phyloP scores from a whole-genome alignment of 2,888 invertebrate species.

The Cryptocheilus praepositus region DNA sequence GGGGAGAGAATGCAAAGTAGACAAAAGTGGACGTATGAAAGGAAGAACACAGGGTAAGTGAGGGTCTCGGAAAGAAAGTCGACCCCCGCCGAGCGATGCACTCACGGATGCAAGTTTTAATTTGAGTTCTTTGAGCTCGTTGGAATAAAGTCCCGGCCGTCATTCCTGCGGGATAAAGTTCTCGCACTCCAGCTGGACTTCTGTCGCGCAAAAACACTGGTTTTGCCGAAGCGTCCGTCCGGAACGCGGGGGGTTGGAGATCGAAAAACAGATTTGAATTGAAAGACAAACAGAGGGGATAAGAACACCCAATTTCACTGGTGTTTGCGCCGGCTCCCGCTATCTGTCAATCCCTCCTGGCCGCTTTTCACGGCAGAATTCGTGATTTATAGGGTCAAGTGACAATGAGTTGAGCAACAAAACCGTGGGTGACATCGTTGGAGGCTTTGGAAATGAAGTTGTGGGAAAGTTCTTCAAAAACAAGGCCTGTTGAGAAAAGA shows the following conservation, averaged over 20 bases:
- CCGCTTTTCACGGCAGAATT: constrained; percentile 6
- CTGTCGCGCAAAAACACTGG: too few relatives aligned
- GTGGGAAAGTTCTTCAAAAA: too few relatives aligned
- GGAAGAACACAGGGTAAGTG: background rate
- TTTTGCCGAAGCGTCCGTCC: too few relatives aligned
- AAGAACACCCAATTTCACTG: constrained; percentile 31
- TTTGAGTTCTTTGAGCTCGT: constrained; percentile 4
- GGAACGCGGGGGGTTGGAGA: constrained; percentile 6
- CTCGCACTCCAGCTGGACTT: too few relatives aligned
- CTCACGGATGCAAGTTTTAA: constrained; percentile 2
- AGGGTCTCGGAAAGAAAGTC: background rate
- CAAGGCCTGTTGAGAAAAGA: too few relatives aligned
- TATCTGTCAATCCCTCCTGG: constrained; percentile 8
- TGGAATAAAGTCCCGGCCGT: too few relatives aligned
- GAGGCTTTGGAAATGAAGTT: constrained; percentile 8
- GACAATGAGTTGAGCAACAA: background rate
- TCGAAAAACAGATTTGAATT: constrained; percentile 25
- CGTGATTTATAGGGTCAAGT: constrained; percentile 3
- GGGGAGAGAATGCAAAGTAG: too few relatives aligned
- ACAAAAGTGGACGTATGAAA: too few relatives aligned
- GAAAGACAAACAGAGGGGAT: constrained; percentile 40
- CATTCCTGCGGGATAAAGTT: too few relatives aligned
- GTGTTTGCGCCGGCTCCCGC: constrained; percentile 15
- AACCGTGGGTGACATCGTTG: constrained; percentile 13
- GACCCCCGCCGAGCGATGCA: background rate